Evolutionary conservation across 2,113 vertebrate genomes (phyloP).

Genomic region (Copsychus sechellarum): DNA sequence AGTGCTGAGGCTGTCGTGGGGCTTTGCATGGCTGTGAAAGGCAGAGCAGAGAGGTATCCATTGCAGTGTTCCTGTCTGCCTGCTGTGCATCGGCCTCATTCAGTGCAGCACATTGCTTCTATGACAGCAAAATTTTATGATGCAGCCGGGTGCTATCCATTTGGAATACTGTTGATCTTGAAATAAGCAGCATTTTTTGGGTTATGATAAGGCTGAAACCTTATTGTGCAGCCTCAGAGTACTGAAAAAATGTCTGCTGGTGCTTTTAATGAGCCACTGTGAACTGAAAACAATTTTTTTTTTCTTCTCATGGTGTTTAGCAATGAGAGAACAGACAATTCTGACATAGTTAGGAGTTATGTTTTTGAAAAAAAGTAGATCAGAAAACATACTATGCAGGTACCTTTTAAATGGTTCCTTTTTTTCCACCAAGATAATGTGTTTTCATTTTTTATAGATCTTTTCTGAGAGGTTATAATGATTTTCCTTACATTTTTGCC

Average conservation of each 20-base stretch:
- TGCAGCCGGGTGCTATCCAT: background rate
- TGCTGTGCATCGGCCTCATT: rapidly evolving
- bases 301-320: background rate
- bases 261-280: background rate
- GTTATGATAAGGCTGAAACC: background rate
- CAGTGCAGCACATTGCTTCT: background rate
- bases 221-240: background rate
- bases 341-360: background rate
- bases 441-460: background rate
- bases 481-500: background rate
- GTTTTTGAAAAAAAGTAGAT: background rate
- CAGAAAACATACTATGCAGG: background rate
- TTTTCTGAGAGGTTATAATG: background rate
- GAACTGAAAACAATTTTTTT: background rate
- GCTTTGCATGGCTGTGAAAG: background rate
- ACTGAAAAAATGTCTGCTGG: background rate
- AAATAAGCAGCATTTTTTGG: background rate
- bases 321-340: background rate
- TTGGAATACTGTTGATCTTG: background rate
- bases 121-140: background rate
- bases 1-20: background rate
- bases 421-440: background rate
- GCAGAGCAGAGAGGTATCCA: background rate
- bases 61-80: background rate
- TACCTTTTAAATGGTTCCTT: background rate